Conservation (phyloP, 2,113 vertebrate species). For the Oostethus manadensis region DNA sequence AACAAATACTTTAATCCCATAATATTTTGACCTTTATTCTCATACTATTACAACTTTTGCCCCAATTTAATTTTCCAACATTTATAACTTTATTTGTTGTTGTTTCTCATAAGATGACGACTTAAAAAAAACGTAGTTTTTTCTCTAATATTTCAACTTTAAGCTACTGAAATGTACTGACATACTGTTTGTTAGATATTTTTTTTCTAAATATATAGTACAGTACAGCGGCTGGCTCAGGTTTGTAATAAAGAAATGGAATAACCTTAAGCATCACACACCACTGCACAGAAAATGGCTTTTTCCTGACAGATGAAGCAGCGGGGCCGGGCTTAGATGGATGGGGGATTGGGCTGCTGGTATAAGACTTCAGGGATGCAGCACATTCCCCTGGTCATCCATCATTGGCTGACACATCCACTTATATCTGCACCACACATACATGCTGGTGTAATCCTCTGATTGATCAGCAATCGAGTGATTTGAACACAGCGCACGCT, state of each 20-base stretch:
- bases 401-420: slow-evolving; percentile 66
- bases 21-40: too few relatives aligned
- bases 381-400: slow-evolving; percentile 64
- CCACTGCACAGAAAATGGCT: slow-evolving; percentile 55
- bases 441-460: slow-evolving; percentile 60
- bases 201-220: too few relatives aligned
- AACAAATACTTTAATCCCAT: too few relatives aligned
- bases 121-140: too few relatives aligned
- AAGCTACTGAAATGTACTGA: too few relatives aligned
- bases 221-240: slow-evolving; percentile 10
- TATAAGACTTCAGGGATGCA: slow-evolving; percentile 61
- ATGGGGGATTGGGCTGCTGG: slow-evolving; percentile 52
- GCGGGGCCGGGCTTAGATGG: slow-evolving; percentile 49
- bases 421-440: slow-evolving; percentile 53
- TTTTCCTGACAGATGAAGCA: slow-evolving; percentile 64
- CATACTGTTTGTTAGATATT: too few relatives aligned
- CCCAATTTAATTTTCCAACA: too few relatives aligned
- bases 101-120: too few relatives aligned
- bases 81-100: too few relatives aligned
- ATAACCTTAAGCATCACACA: slow-evolving; percentile 53
- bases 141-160: too few relatives aligned
- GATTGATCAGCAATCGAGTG: slow-evolving; percentile 43
- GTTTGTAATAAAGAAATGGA: slow-evolving; percentile 49
- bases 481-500: slow-evolving; percentile 26
- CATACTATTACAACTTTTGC: too few relatives aligned